phyloP scores from a whole-genome alignment of 1,140 invertebrate species.

The Thaumetopoea pityocampa region DNA sequence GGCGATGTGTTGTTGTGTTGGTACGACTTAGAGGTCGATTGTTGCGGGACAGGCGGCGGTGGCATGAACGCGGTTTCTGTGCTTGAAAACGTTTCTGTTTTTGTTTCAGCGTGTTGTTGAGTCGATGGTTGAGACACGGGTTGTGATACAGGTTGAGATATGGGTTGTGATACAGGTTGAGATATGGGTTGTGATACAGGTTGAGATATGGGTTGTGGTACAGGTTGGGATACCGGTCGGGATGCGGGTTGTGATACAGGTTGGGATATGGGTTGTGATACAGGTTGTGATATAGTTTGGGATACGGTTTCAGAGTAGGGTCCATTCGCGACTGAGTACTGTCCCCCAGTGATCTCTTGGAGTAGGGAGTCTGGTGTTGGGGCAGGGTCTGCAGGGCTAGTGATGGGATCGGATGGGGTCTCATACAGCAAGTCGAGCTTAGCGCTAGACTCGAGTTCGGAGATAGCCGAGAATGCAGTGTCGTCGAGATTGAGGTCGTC shows the following conservation, averaged over 20 bases:
- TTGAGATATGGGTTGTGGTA: no score
- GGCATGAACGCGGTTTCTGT: conserved; percentile 58
- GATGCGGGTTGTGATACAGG: no score
- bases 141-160: no score
- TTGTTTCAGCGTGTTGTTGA: no score
- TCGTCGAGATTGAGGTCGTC: conserved; percentile 74
- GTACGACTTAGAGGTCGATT: conserved; percentile 24
- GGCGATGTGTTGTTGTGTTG: not conserved
- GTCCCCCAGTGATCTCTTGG: conserved; percentile 50
- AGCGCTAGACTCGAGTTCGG: conserved; percentile 71
- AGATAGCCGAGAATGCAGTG: conserved; percentile 54
- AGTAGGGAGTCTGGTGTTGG: conserved; percentile 44
- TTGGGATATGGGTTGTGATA: no score
- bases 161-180: no score
- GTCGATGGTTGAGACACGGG: no score
- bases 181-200: no score
- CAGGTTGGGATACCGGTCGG: no score
- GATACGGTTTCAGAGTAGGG: conserved; percentile 35
- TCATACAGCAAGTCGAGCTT: conserved; percentile 62
- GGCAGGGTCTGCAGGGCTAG: conserved; percentile 26
- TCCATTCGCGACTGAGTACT: conserved; percentile 38
- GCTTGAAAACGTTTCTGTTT: no score
- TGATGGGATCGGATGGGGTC: conserved; percentile 25
- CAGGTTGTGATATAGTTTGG: no score
- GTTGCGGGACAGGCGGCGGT: conserved; percentile 57